Evolutionary conservation across 1,140 invertebrate genomes (phyloP).

Genomic region (Ceratitis capitata): DNA sequence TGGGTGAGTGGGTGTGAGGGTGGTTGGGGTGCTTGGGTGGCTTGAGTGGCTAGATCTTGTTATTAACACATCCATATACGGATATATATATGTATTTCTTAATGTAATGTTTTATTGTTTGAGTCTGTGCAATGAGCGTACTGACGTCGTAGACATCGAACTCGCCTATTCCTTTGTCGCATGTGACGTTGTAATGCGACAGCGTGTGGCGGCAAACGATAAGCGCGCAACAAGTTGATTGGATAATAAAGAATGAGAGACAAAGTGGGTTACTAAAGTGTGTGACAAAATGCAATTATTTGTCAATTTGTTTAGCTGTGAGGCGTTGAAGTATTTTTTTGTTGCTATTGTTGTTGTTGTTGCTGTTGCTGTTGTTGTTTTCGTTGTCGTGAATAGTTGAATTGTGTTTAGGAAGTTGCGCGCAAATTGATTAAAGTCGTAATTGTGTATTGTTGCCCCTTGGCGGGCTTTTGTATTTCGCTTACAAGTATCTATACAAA

Average conservation of each 20-base stretch:
- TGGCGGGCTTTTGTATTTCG: neutral
- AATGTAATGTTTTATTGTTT: neutral
- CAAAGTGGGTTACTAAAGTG: constrained; percentile 28
- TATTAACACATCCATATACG: too few relatives aligned
- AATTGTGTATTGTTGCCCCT: neutral
- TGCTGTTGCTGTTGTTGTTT: too few relatives aligned
- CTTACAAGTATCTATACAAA: too few relatives aligned
- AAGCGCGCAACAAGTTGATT: constrained; percentile 54
- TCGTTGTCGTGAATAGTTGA: too few relatives aligned
- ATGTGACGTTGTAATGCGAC: neutral
- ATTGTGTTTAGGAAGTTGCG: neutral
- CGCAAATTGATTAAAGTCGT: neutral
- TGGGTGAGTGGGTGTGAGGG: neutral
- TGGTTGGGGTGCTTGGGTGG: too few relatives aligned
- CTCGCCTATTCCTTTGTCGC: neutral
- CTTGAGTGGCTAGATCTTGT: too few relatives aligned
- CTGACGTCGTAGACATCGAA: neutral
- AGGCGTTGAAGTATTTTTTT: neutral
- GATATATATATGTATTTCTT: neutral
- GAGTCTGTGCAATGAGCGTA: neutral
- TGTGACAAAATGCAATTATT: constrained; percentile 2
- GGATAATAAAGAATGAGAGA: constrained; percentile 31
- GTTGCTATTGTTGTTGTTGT: too few relatives aligned
- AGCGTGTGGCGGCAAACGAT: constrained; percentile 51
- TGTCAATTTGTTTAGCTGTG: neutral